A percentile compares a stretch with the other conserved stretches of the same genome.
Evolutionary conservation across 2,797 vertebrate genomes (phyloP).

Genomic region (Acanthurus lineatus): DNA sequence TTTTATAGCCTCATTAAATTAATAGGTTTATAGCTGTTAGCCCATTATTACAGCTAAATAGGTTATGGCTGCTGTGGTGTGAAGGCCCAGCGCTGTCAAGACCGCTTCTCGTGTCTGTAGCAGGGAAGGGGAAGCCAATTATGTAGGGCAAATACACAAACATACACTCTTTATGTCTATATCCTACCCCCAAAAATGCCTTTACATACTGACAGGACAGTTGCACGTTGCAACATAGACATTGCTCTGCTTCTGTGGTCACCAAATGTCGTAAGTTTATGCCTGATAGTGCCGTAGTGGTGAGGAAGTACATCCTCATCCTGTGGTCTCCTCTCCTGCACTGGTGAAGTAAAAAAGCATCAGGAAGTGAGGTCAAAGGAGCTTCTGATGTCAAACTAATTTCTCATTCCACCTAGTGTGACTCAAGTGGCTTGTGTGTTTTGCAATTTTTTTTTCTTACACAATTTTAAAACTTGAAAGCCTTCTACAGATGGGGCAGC

Average conservation of each 20-base stretch:
- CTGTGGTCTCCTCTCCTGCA: slow-evolving; percentile 70
- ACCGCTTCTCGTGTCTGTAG: slow-evolving; percentile 41
- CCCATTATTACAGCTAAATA: slow-evolving; percentile 65
- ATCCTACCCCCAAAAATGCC: slow-evolving; percentile 24
- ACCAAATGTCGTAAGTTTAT: slow-evolving; percentile 69
- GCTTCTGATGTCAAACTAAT: slow-evolving; percentile 63
- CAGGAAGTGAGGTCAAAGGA: slow-evolving; percentile 79
- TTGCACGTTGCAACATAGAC: slow-evolving; percentile 60
- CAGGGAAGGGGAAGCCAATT: slow-evolving; percentile 55
- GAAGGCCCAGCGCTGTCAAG: slow-evolving; percentile 45
- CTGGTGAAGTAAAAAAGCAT: slow-evolving; percentile 57
- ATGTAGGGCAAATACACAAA: slow-evolving; percentile 65
- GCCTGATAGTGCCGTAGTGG: slow-evolving; percentile 61
- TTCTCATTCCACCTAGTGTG: slow-evolving; percentile 46
- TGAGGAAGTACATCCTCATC: slow-evolving; percentile 83
- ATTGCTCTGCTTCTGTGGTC: slow-evolving; percentile 67
- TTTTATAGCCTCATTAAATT: slow-evolving; percentile 58
- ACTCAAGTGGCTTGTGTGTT: slow-evolving; percentile 16
- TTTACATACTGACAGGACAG: slow-evolving; percentile 49
- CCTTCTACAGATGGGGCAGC: slow-evolving; percentile 12
- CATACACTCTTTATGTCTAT: slow-evolving; percentile 8
- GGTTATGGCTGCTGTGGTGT: slow-evolving; percentile 73
- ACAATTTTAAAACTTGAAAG: slow-evolving; percentile 16
- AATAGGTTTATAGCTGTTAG: slow-evolving; percentile 50
- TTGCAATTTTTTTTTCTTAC: slow-evolving; percentile 6